A percentile compares a stretch with the other conserved stretches of the same genome.
Conservation (phyloP, 2,888 invertebrate species). For the Venusia cambrica region DNA sequence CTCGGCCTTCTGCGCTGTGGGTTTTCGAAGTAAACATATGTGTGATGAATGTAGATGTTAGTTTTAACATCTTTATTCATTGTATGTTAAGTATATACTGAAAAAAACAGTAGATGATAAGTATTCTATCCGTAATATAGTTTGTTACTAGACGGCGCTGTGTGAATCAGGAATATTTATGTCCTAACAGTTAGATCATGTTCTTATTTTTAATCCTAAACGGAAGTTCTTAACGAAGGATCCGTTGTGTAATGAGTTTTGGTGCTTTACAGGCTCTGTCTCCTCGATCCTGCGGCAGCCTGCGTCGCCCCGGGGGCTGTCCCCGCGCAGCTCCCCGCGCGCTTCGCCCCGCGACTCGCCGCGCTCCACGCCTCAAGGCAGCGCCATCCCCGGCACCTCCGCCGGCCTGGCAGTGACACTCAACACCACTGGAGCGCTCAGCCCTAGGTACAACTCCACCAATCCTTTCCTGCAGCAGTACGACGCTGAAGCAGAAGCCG, state of each 20-base stretch:
- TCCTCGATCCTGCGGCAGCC: conserved; percentile 72
- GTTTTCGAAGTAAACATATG: no score
- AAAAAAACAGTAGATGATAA: no score
- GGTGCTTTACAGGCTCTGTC: conserved; percentile 73
- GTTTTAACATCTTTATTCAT: no score
- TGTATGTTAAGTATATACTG: no score
- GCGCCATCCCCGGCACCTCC: conserved; percentile 80
- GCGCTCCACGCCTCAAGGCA: conserved; percentile 49
- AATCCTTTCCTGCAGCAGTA: conserved; percentile 83
- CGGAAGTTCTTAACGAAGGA: no score
- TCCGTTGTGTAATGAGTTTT: no score
- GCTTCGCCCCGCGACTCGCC: conserved; percentile 44
- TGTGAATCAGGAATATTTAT: no score
- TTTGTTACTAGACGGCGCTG: no score
- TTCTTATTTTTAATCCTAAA: no score
- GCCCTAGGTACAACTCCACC: conserved; percentile 74
- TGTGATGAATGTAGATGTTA: no score
- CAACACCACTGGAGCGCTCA: conserved; percentile 58
- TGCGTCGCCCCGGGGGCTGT: conserved; percentile 63
- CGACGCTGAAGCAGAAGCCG: conserved; percentile 73
- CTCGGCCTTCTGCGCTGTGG: no score
- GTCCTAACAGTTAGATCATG: no score
- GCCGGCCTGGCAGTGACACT: conserved; percentile 83
- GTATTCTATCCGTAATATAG: not conserved
- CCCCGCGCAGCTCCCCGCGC: conserved; percentile 56